Conservation (phyloP, 2,113 vertebrate species). For the Phasianus colchicus region DNA sequence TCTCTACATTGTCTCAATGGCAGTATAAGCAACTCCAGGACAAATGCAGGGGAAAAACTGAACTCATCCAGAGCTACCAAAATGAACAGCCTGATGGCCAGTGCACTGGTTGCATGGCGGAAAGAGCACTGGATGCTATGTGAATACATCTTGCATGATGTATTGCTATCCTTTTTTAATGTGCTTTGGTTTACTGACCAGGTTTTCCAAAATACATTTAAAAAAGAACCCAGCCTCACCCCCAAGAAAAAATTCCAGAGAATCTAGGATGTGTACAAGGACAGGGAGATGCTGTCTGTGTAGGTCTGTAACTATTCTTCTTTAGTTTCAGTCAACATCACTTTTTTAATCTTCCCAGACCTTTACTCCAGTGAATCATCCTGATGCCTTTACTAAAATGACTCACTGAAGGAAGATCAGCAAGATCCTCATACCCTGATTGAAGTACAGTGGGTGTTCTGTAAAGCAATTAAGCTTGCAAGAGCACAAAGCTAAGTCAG, state of each 20-base stretch:
- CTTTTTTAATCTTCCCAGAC: not conserved
- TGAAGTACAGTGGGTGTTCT: conserved; percentile 34
- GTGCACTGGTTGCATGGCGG: not conserved
- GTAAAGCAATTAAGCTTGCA: not conserved
- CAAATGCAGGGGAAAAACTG: not conserved
- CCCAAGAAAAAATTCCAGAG: not conserved
- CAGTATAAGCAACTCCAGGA: not conserved
- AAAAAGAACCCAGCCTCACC: not conserved
- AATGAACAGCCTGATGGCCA: not conserved
- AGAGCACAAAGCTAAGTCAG: not conserved
- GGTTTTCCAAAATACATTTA: not conserved
- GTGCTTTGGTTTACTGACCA: not conserved
- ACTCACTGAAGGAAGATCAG: conserved; percentile 29
- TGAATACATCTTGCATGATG: accelerated
- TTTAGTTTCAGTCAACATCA: not conserved
- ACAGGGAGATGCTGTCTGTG: not conserved
- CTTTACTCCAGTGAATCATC: conserved; percentile 37
- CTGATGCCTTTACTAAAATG: not conserved
- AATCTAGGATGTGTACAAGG: not conserved
- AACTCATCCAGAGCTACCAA: not conserved
- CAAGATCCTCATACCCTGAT: not conserved
- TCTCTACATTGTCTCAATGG: not conserved
- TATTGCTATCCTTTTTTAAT: not conserved
- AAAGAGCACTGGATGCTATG: not conserved
- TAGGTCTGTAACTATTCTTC: conserved; percentile 3